Percentiles rank a stretch among this genome's conserved stretches.
phyloP scores from a whole-genome alignment of 2,888 invertebrate species.

The Agonopterix arenella region DNA sequence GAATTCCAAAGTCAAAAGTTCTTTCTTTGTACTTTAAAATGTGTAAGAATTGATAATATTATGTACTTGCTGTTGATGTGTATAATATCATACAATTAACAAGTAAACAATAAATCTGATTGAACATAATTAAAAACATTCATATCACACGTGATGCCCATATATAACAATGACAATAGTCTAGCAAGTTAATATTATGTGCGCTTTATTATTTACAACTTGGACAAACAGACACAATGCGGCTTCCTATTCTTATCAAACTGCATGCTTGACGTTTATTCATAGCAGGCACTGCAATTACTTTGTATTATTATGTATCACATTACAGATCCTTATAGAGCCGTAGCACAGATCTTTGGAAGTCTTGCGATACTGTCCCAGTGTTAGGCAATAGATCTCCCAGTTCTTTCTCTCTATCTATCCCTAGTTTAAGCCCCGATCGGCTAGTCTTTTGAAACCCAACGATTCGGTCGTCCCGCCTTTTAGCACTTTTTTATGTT shows the following conservation, averaged over 20 bases:
- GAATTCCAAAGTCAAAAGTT: too few relatives aligned
- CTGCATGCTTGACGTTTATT: slow-evolving; percentile 32
- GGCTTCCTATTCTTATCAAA: slow-evolving; percentile 47
- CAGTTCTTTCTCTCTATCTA: not conserved
- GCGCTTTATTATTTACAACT: slow-evolving; percentile 27
- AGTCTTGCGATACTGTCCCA: too few relatives aligned
- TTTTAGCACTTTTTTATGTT: not conserved
- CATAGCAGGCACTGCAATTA: not conserved
- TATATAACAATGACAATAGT: slow-evolving; percentile 30
- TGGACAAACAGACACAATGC: slow-evolving; percentile 37
- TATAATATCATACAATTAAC: not conserved
- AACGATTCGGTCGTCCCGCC: too few relatives aligned
- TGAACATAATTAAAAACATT: slow-evolving; percentile 22
- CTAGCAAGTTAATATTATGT: slow-evolving; percentile 25
- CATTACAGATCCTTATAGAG: too few relatives aligned
- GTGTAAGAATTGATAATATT: not conserved
- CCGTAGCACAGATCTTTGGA: too few relatives aligned
- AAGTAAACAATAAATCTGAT: slow-evolving; percentile 18
- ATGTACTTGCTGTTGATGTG: not conserved
- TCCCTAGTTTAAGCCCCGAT: too few relatives aligned
- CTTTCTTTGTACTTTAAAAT: too few relatives aligned
- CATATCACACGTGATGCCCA: slow-evolving; percentile 22
- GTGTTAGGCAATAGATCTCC: too few relatives aligned
- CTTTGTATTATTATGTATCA: not conserved
- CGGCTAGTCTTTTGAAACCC: too few relatives aligned